Base-by-base conservation (phyloP, 2,888 invertebrate genomes). In the Cosmorhoe ocellata region DNA sequence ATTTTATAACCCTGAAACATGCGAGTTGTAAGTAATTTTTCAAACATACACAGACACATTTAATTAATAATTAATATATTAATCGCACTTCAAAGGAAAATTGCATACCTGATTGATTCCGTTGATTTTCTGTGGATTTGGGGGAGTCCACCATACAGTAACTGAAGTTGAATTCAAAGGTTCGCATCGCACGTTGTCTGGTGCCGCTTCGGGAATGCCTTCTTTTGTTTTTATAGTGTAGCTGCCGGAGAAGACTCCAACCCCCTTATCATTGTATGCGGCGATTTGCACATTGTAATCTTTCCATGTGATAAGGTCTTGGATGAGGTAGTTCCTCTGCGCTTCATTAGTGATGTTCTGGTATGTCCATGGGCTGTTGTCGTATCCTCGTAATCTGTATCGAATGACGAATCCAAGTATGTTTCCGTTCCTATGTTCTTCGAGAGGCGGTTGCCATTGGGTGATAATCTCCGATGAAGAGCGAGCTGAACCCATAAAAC, bases 231-330 rank as follows among this genome's bases (percentile, higher is more conserved):
- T 97, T 36, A 99, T 98, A 74, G 95, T 96, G 34, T 98, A 94
- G 48, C 96, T 95, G 7, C 96, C 95, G 10, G 97, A 97, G 76
- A 95, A 99, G 0, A 95, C 94, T 0, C 99, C 99, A 2, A 97
- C 95, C 0, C 99, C 99, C 90, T 98, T 97, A 65, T 97, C 96
- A 79, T 99, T 99, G 78, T 96, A 99, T 0, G 99, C 98, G 0
- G 99, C 98, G 51, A 99, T 97, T 89, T 97, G 97, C 0, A 99
- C 95, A 44, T 97, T 94, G 75, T 99, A 99, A 82, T 98, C 98
- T 79, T 98, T 98, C 98, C 98, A 99, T 0, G 98, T 98, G 51
- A 99, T 99, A 57, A 99, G 90, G 70, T 98, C 98, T 66, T 95
- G 89, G 44, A 99, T 96, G 1, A 98, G 91, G 73, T 95, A 98